Evolutionary conservation across 2,888 invertebrate species (phyloP).

Genomic region (Stenotaenia linearis): DNA sequence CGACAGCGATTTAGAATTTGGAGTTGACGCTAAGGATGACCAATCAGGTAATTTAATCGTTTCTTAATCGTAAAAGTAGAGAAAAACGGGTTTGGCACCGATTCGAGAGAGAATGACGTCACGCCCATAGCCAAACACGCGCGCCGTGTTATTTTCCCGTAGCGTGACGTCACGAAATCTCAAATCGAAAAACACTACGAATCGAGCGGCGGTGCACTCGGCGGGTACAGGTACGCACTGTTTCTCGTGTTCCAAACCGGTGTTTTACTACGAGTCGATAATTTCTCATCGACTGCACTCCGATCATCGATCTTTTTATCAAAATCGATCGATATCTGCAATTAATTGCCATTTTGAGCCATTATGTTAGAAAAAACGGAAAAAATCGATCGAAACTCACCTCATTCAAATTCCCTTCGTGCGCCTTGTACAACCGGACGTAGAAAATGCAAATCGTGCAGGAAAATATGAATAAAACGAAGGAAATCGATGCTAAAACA

Average conservation of each 20-base stretch:
- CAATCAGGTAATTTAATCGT: neutral
- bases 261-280: neutral
- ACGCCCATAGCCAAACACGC: neutral
- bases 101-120: neutral
- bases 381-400: neutral
- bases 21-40: neutral
- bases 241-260: neutral
- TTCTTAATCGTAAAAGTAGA: neutral
- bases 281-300: neutral
- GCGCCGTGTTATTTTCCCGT: neutral
- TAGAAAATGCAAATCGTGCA: neutral
- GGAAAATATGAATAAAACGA: neutral
- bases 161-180: neutral
- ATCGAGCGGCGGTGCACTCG: neutral
- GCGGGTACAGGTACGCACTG: neutral
- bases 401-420: neutral
- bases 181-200: neutral
- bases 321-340: neutral
- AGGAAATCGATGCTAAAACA: neutral
- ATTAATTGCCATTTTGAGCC: too few relatives aligned
- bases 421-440: neutral
- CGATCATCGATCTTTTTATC: neutral
- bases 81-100: neutral
- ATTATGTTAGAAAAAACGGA: neutral
- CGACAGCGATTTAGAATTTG: neutral